A percentile compares a stretch with the other conserved stretches of the same genome.
phyloP scores from a whole-genome alignment of 1,140 invertebrate genomes.

The Scaptomyza graminum region DNA sequence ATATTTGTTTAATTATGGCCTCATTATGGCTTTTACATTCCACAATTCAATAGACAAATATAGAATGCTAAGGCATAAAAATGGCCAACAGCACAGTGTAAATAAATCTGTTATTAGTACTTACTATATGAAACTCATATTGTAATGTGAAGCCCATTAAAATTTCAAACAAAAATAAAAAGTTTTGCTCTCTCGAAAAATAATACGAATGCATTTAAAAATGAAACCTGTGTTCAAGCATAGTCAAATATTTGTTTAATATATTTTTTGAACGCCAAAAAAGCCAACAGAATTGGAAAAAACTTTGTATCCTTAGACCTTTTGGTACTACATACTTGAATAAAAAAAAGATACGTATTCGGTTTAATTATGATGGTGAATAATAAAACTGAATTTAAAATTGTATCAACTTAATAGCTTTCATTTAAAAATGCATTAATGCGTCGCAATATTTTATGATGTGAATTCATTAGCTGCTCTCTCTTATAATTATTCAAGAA shows the following conservation, averaged over 20 bases:
- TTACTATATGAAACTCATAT: too few species aligned
- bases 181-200: too few species aligned
- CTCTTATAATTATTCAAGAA: background rate
- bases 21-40: background rate
- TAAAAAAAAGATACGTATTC: too few species aligned
- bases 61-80: background rate
- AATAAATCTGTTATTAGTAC: background rate
- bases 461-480: background rate
- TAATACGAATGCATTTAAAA: too few species aligned
- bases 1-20: background rate
- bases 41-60: background rate
- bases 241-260: too few species aligned
- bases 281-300: too few species aligned
- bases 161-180: background rate
- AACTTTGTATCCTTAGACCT: too few species aligned
- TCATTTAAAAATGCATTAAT: background rate
- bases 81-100: background rate
- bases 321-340: too few species aligned
- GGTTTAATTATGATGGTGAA: too few species aligned
- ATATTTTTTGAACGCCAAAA: too few species aligned
- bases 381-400: too few species aligned
- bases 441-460: background rate
- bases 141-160: background rate
- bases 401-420: background rate
- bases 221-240: too few species aligned